Base-by-base conservation (phyloP, 2,113 vertebrate genomes). In the Hemiprocne comata region DNA sequence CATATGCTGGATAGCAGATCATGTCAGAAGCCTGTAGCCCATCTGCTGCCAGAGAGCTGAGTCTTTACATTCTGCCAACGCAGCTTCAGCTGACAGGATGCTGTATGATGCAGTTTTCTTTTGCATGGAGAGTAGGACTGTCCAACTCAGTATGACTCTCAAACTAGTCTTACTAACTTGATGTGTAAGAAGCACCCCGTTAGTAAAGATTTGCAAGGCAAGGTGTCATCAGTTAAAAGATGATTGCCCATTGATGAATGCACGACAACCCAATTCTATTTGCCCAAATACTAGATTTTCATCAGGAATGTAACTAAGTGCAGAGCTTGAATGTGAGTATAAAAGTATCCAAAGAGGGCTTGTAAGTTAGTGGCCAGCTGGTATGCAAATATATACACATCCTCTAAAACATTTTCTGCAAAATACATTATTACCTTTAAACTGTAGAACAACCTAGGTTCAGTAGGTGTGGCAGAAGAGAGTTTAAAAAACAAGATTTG, bases 1-100 rank as follows among this genome's bases (percentile, higher is more conserved):
- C 85, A 94, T 97, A 96, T 96, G 95, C 94, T 96, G 94, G 94
- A 46, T 95, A 83, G 95, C 94, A 97, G 93, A 95, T 96, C 93
- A 92, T 97, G 90, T 96, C 88, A 97, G 95, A 89, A 96, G 96
- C 90, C 90, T 90, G 85, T 57, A 92, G 95, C 84, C 95, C 92
- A 93, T 96, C 95, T 97, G 95, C 62, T 93, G 88, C 89, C 94
- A 96, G 83, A 94, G 8, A 93, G 90, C 92, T 87, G 76, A 93
- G 73, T 95, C 93, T 88, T 89, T 53, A 33, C 76, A 92, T 96
- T 96, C 96, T 96, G 90, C 95, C 95, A 95, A 93, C 80, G 73
- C 93, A 93, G 93, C 93, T 95, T 81, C 95, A 95, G 94, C 90
- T 96, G 95, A 94, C 83, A 80, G 86, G 53, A 51, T 65, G 83